Evolutionary conservation across 2,888 invertebrate species (phyloP), one percentile per base, ranked within the genome.

Genomic region (Agonopterix subpropinquella): DNA sequence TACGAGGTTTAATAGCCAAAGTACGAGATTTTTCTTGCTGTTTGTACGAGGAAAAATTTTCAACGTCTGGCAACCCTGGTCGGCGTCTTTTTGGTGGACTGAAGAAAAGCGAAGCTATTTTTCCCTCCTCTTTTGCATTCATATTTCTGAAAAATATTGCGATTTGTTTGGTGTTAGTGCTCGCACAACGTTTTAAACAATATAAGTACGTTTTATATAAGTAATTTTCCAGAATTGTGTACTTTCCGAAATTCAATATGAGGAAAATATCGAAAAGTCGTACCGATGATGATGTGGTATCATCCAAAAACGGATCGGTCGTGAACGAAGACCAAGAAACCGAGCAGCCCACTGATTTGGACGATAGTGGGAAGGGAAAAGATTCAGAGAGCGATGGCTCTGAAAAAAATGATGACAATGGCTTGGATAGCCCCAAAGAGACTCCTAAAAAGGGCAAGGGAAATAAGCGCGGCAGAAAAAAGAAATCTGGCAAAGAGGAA

Each of bases 191-290:
- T 28, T 28, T 28, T 28, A 10, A 18, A 39, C 15, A 13, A n/a
- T 18, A 15, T 48, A 41, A n/a, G n/a, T n/a, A n/a, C n/a, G n/a
- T n/a, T n/a, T n/a, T n/a, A 43, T n/a, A 39, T 39, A 39, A 28
- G n/a, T 50, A 46, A 50, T 35, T 37, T 49, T 61, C 42, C 54
- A 64, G 52, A 63, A 65, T 67, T 68, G 66, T 66, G 54, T 64
- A 64, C 53, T 55, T 57, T 45, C 59, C 54, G 44, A 69, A 67
- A 56, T 69, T 67, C 50, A 71, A 50, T 36, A 88, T 88, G 88
- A 73, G 87, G 48, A 88, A 88, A 69, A 63, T 86, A 61, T 86
- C 88, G 1, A 88, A 84, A 69, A 83, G 61, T 59, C 84, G 87
- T 54, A 58, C 74, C 41, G 86, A 87, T 45, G 87, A 88, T 53